These are phyloP conservation scores for Leucophenga maculata DNA, from an alignment of 2,888 invertebrate species.

Conservation along the genomic window DNA sequence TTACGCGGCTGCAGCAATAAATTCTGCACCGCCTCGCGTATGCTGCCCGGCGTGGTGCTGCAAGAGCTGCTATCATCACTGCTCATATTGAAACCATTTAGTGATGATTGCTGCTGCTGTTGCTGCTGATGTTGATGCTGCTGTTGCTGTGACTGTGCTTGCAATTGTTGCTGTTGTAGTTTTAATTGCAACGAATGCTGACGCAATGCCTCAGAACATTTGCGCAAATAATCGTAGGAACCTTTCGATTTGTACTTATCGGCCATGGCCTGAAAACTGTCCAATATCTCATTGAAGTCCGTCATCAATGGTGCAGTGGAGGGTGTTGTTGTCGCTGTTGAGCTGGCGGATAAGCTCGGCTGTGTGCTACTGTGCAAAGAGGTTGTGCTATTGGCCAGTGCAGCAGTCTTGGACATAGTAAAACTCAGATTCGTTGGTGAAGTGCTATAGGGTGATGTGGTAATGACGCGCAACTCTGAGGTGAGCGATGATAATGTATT, in stretches of 20 bases:
- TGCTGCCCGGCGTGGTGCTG: constrained; percentile 77
- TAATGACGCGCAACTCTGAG: constrained; percentile 56
- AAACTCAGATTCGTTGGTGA: constrained; percentile 43
- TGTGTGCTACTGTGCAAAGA: constrained; percentile 34
- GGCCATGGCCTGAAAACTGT: constrained; percentile 72
- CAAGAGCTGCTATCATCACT: constrained; percentile 70
- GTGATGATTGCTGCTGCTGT: constrained; percentile 39
- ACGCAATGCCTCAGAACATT: constrained; percentile 71
- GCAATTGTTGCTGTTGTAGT: constrained; percentile 54
- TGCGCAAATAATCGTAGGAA: constrained; percentile 71
- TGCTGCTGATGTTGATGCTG: constrained; percentile 44
- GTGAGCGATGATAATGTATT: constrained; percentile 45
- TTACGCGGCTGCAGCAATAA: constrained; percentile 80
- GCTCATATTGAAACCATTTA: constrained; percentile 51
- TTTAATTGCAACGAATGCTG: constrained; percentile 70
- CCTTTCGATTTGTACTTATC: constrained; percentile 71
- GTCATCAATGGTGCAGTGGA: constrained; percentile 65
- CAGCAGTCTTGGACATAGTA: constrained; percentile 48
- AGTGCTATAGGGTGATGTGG: constrained; percentile 57
- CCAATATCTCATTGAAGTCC: constrained; percentile 71
- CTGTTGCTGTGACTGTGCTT: constrained; percentile 41
- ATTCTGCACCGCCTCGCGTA: constrained; percentile 81
- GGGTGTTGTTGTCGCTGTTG: constrained; percentile 63
- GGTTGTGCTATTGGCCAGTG: constrained; percentile 44
- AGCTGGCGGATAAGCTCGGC: constrained; percentile 43